Evolutionary conservation across 2,888 invertebrate genomes (phyloP).

Genomic region (Brenthis daphne): DNA sequence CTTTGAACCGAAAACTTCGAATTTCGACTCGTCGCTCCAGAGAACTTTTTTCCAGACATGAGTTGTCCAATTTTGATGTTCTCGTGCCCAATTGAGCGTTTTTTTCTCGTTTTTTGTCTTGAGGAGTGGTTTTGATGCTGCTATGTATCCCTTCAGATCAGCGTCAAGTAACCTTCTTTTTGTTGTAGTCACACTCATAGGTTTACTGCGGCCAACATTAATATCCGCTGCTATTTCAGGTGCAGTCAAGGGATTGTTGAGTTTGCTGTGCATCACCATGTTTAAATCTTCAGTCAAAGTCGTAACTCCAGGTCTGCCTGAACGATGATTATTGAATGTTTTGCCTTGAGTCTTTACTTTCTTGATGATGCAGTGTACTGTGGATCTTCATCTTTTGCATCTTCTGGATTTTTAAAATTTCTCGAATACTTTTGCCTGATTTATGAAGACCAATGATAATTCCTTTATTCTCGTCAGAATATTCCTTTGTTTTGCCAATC

Average conservation of each 20-base stretch:
- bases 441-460: background rate
- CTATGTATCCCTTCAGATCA: too few species aligned
- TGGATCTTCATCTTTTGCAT: too few species aligned
- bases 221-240: too few species aligned
- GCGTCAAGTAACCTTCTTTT: too few species aligned
- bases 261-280: background rate
- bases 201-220: too few species aligned
- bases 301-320: background rate
- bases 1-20: slow-evolving; percentile 2
- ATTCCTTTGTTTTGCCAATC: slow-evolving; percentile 4
- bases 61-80: background rate
- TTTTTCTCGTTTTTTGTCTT: background rate
- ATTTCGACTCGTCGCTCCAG: slow-evolving; percentile 4
- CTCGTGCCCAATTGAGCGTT: background rate
- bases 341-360: too few species aligned
- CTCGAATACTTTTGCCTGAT: background rate
- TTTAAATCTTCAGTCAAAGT: background rate
- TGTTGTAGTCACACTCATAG: too few species aligned
- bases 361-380: too few species aligned
- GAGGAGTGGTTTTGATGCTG: too few species aligned
- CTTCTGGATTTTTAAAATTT: too few species aligned
- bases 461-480: background rate
- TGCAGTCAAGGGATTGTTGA: background rate
- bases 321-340: too few species aligned
- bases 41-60: background rate